These are phyloP conservation scores for Colinus virginianus DNA, from an alignment of 2,113 vertebrate species.

Conservation along the genomic window DNA sequence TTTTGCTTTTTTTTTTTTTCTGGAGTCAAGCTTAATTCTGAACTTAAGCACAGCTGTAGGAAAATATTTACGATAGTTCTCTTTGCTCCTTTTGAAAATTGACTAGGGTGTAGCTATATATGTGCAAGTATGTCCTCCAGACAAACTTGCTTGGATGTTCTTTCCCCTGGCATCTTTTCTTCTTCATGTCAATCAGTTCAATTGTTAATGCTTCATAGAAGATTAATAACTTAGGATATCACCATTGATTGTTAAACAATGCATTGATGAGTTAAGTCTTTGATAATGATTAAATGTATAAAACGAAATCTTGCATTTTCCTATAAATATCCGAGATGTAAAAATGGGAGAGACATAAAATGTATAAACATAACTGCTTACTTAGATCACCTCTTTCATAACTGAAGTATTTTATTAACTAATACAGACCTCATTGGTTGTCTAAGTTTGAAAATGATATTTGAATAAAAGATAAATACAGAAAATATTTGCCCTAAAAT, in stretches of 20 bases:
- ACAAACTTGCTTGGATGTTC: not conserved
- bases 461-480: not conserved
- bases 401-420: not conserved
- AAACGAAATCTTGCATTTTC: not conserved
- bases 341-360: not conserved
- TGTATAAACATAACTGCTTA: not conserved
- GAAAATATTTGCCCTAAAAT: not conserved
- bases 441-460: not conserved
- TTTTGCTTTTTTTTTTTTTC: not conserved
- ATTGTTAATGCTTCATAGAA: not conserved
- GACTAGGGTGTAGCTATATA: not conserved
- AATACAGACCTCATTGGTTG: not conserved
- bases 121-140: not conserved
- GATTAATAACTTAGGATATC: not conserved
- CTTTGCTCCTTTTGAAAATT: not conserved
- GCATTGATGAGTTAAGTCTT: not conserved
- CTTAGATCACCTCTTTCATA: not conserved
- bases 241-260: not conserved
- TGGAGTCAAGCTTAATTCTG: not conserved
- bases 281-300: not conserved
- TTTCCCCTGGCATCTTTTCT: not conserved
- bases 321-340: not conserved
- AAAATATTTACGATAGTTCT: not conserved
- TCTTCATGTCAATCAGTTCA: not conserved
- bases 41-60: not conserved